These are phyloP conservation scores for Furcifer pardalis DNA, from an alignment of 2,797 vertebrate genomes.

Conservation along the genomic window DNA sequence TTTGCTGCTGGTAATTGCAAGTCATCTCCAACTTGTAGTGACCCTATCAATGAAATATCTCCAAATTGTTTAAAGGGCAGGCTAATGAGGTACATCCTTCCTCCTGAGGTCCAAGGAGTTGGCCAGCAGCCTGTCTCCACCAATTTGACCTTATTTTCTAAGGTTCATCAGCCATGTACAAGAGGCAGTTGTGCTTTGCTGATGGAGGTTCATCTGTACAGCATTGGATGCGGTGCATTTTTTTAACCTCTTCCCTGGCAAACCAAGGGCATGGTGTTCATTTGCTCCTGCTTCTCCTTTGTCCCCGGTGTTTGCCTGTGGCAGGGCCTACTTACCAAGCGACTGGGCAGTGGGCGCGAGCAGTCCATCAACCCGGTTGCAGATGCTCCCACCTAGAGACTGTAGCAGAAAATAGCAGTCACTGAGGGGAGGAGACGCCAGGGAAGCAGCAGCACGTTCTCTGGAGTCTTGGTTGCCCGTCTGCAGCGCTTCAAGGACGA, in stretches of 20 bases:
- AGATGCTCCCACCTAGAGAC: constrained; percentile 45
- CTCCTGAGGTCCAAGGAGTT: neutral
- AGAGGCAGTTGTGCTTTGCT: neutral
- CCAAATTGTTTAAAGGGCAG: neutral
- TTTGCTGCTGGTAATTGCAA: too few relatives aligned
- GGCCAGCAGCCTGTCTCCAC: neutral
- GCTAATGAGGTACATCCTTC: neutral
- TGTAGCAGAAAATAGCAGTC: constrained; percentile 32
- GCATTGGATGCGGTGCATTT: accelerated
- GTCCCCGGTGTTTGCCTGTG: accelerated
- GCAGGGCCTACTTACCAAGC: neutral
- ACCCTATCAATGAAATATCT: too few relatives aligned
- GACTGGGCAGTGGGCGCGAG: neutral
- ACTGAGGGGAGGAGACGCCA: constrained; percentile 18
- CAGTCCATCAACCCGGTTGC: neutral
- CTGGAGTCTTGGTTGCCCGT: neutral
- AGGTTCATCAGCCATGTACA: neutral
- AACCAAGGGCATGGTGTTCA: accelerated
- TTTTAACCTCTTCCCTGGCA: neutral
- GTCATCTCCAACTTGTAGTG: too few relatives aligned
- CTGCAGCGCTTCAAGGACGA: constrained; percentile 22
- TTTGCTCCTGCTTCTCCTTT: neutral
- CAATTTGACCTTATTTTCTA: neutral
- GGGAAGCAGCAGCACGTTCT: neutral
- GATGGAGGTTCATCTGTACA: neutral